Evolutionary conservation across 2,113 vertebrate species (phyloP).

Genomic region (Piaya cayana): DNA sequence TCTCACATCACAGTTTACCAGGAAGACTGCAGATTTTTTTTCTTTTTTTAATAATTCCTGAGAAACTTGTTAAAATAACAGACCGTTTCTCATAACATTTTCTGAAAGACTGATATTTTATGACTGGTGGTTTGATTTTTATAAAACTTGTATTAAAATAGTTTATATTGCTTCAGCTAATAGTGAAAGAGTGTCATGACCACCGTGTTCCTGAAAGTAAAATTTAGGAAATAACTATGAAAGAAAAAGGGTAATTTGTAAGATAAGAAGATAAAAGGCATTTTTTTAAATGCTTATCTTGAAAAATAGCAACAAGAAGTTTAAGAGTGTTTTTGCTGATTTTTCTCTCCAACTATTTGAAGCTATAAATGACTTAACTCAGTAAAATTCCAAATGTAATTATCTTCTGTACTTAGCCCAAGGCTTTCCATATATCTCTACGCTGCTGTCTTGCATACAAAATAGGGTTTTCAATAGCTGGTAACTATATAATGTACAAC

Average conservation of each 20-base stretch:
- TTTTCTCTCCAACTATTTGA: constrained; percentile 92
- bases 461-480: constrained; percentile 92
- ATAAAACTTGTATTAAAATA: constrained; percentile 57
- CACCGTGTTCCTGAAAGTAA: constrained; percentile 62
- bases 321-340: constrained; percentile 85
- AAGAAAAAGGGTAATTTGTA: constrained; percentile 73
- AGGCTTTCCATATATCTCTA: constrained; percentile 95
- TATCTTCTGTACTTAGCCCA: constrained; percentile 97
- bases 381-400: constrained; percentile 99
- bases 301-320: constrained; percentile 83
- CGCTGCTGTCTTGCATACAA: constrained; percentile 93
- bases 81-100: constrained; percentile 55
- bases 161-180: constrained; percentile 47
- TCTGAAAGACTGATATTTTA: constrained; percentile 58
- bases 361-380: constrained; percentile 99
- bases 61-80: constrained; percentile 58
- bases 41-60: not conserved
- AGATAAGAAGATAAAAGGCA: constrained; percentile 74
- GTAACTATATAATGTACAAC: constrained; percentile 92
- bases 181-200: constrained; percentile 53
- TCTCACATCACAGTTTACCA: constrained; percentile 30
- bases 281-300: constrained; percentile 69
- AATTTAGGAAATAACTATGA: constrained; percentile 66
- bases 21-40: not conserved
- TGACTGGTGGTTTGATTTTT: constrained; percentile 49